phyloP scores from a whole-genome alignment of 2,113 vertebrate genomes.

The Tricholaema leucomelas region DNA sequence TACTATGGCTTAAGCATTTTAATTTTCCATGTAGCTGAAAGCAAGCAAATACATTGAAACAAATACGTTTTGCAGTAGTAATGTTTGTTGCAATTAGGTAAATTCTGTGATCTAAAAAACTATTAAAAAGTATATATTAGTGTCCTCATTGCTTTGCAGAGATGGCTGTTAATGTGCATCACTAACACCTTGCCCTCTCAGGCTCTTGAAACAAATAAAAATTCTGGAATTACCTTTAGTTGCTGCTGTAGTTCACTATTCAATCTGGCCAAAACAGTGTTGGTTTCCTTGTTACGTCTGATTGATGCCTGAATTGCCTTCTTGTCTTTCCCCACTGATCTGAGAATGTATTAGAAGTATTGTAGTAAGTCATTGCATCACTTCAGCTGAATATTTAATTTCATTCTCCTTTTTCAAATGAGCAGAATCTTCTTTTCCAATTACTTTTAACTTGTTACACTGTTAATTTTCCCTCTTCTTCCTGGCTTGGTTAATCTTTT shows the following conservation, averaged over 20 bases:
- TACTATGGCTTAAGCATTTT: neutral
- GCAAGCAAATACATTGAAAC: neutral
- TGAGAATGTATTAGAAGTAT: slow-evolving; percentile 68
- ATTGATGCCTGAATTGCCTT: slow-evolving; percentile 99
- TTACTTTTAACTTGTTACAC: neutral
- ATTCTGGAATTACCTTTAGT: slow-evolving; percentile 85
- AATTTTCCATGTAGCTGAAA: neutral
- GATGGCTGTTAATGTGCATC: neutral
- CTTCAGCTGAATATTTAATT: neutral
- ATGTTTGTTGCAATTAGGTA: neutral
- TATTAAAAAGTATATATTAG: neutral
- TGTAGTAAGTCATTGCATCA: neutral
- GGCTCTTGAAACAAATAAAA: neutral
- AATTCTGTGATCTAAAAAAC: neutral
- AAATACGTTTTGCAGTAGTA: neutral
- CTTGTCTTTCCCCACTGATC: slow-evolving; percentile 97
- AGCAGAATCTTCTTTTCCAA: neutral
- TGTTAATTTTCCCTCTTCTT: neutral
- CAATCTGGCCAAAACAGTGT: slow-evolving; percentile 96
- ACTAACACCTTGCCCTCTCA: neutral
- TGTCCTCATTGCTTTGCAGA: neutral
- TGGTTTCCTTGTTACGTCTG: slow-evolving; percentile 98
- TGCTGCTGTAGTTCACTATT: slow-evolving; percentile 99
- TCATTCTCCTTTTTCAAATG: neutral
- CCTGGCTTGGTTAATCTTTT: neutral